Base-by-base conservation (phyloP, 2,797 vertebrate genomes). In the Nyctalus aviator region DNA sequence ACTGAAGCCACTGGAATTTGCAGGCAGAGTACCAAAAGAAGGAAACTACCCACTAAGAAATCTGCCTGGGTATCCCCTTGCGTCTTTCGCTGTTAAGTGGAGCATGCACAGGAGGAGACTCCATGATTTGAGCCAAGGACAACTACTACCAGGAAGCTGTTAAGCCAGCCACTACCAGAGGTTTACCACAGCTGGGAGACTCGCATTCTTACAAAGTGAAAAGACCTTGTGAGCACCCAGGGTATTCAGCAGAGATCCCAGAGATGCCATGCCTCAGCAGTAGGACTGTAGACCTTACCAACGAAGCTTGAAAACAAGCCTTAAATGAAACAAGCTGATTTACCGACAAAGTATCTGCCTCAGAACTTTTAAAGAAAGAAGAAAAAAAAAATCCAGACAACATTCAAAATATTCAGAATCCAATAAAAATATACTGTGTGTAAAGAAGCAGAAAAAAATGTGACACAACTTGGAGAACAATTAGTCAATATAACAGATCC, bases 381-480 rank as follows among this genome's bases (percentile, higher is more conserved):
- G 69, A 3, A 48, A 48, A 1, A 50, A 64, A 83, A 44, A 92
- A 78, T 21, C 6, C 27, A 32, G 15, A 68, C 77, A 46, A 17
- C 18, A 48, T 90, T 90, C 23, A 48, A 55, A 85, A 59, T 88
- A 71, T 32, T 55, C 23, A 75, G 23, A 59, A 53, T 71, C 69
- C 64, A 71, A 37, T 88, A 20, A 41, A 57, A 46, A 73, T 90
- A 57, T 77, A 66, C 15, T 59, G 3, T 35, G 2, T 82, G 2
- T 88, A 48, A 81, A 81, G 68, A 77, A 73, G 35, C 53, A 84
- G 78, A 48, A 85, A 83, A 83, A 85, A 68, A 68, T 68, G 17
- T 68, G 17, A 32, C 64, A 20, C 10, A 88, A 69, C 20, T 41
- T 68, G 25, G 21, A 88, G 27, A 46, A 66, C 72, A 66, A 35